phyloP scores from a whole-genome alignment of 2,888 invertebrate species.

The Pterobdella sp. region DNA sequence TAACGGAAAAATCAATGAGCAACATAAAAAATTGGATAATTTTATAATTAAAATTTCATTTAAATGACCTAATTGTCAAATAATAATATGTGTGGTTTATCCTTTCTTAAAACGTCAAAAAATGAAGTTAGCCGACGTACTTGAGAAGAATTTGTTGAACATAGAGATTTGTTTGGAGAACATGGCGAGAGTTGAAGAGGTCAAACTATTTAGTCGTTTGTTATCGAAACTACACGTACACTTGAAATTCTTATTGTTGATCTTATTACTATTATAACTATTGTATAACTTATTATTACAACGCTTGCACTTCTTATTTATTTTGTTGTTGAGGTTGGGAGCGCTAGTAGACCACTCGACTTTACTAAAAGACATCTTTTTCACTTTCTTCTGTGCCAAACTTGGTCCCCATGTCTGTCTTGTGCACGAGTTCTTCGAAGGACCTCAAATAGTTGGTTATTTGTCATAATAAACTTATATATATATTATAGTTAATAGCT shows the following conservation, averaged over 20 bases:
- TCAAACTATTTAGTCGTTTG: slow-evolving; percentile 5
- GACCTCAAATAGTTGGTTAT: too few relatives aligned
- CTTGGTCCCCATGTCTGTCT: slow-evolving; percentile 97
- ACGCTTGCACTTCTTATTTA: not conserved
- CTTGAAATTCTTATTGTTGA: not conserved
- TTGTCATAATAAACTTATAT: too few relatives aligned
- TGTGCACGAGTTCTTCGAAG: slow-evolving; percentile 54
- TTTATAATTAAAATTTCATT: too few relatives aligned
- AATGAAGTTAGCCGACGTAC: too few relatives aligned
- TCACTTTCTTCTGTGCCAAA: slow-evolving; percentile 79
- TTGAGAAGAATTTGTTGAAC: not conserved
- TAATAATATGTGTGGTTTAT: too few relatives aligned
- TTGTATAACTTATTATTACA: not conserved
- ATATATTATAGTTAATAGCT: too few relatives aligned
- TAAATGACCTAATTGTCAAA: too few relatives aligned
- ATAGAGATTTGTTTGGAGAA: not conserved
- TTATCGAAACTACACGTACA: not conserved
- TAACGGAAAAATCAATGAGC: too few relatives aligned
- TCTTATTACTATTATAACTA: not conserved
- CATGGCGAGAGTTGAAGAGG: not conserved
- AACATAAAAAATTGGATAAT: too few relatives aligned
- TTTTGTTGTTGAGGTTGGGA: slow-evolving; percentile 60
- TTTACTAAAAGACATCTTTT: slow-evolving; percentile 58
- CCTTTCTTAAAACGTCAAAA: too few relatives aligned
- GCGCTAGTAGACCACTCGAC: slow-evolving; percentile 60